Evolutionary conservation across 2,113 vertebrate species (phyloP).

Genomic region (Pheucticus melanocephalus): DNA sequence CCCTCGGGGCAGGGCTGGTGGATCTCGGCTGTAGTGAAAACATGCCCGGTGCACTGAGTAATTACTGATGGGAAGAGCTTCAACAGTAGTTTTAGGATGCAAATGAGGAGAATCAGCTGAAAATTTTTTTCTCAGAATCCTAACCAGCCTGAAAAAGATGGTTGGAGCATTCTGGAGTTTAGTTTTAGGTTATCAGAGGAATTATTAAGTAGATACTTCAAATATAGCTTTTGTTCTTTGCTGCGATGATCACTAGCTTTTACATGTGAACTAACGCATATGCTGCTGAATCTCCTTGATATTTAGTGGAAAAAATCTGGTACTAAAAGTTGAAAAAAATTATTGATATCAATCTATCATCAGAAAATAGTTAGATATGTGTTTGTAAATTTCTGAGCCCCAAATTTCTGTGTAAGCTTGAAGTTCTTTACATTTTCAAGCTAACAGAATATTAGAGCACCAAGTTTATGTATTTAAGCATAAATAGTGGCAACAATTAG

Average conservation of each 20-base stretch:
- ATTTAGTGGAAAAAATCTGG: background rate
- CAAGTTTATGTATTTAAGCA: background rate
- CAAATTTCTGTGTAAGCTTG: background rate
- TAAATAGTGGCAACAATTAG: background rate
- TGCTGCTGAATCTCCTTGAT: background rate
- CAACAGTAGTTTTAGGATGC: background rate
- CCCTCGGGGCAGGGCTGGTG: conserved; percentile 30
- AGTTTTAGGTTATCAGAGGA: background rate
- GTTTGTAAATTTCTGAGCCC: background rate
- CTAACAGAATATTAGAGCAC: background rate
- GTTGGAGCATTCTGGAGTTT: background rate
- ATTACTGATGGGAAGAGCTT: background rate
- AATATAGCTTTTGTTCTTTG: background rate
- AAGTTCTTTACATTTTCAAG: background rate
- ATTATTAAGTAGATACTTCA: background rate
- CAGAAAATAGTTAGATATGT: background rate
- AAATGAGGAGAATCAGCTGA: background rate
- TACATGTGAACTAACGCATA: background rate
- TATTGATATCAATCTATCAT: background rate
- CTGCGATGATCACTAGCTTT: background rate
- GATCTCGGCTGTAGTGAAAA: background rate
- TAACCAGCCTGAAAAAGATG: background rate
- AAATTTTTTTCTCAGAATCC: background rate
- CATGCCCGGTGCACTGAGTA: background rate
- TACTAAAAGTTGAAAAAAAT: background rate